Conservation (phyloP, 2,113 vertebrate genomes). For the Butastur rufipennis region DNA sequence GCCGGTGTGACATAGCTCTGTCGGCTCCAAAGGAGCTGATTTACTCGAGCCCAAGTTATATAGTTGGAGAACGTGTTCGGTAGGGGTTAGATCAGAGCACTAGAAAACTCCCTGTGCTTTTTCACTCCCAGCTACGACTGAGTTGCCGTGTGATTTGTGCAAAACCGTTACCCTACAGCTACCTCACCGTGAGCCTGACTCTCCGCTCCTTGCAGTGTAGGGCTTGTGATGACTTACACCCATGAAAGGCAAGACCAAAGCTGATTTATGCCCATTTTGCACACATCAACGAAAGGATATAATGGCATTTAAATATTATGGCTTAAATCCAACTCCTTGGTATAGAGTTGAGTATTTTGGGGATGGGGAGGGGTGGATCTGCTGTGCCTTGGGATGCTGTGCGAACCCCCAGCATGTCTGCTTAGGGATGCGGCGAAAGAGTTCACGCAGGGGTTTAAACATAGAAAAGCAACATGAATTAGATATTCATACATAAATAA, state of each 20-base stretch:
- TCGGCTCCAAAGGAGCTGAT: background rate
- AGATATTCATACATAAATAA: background rate
- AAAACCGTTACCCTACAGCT: background rate
- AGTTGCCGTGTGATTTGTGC: background rate
- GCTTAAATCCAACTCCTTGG: background rate
- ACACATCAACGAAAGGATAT: no score
- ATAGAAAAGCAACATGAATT: background rate
- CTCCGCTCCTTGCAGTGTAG: background rate
- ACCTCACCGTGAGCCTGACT: fast-evolving
- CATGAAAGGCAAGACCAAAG: background rate
- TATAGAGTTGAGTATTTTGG: background rate
- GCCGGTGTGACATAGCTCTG: background rate
- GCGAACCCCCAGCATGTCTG: fast-evolving
- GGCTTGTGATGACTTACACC: background rate
- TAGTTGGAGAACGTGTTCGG: background rate
- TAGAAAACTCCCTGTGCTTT: background rate
- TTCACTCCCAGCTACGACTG: no score
- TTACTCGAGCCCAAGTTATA: background rate
- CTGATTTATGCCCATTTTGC: background rate
- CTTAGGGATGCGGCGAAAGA: background rate
- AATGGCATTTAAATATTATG: background rate
- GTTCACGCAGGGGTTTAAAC: background rate
- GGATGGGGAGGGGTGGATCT: background rate
- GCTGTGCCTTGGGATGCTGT: fast-evolving
- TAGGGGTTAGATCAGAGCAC: background rate